Evolutionary conservation across 2,113 vertebrate species (phyloP), one percentile per base, ranked within the genome.

Genomic region (Vireo altiloquus): DNA sequence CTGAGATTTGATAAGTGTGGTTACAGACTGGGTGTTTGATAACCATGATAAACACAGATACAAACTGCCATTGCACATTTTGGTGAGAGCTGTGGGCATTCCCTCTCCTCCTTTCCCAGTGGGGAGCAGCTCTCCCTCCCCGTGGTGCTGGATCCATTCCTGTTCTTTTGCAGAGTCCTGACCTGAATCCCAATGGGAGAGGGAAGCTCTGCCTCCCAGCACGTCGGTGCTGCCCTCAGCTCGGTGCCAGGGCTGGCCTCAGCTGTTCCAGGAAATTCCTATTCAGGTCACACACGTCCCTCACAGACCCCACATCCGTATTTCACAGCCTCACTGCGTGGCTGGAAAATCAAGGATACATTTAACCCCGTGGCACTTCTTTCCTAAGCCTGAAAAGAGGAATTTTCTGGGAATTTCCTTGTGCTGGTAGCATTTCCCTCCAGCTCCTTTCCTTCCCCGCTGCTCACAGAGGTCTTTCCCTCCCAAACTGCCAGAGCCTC

Each of bases 211-310:
- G 68, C 28, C 46, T 12, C 3, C 30, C 15, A 2, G 39, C 37
- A 1, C 47, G 6, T 1, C 10, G 0, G n/a, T 10, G 2, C 1
- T n/a, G 15, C 52, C 76, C 37, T 12, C 52, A 9, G 46, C 6
- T 42, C 44, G 0, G n/a, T 37, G 13, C 85, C 78, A 46, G 60
- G 0, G 75, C 40, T 28, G 49, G 5, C 18, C 64, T 31, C 76
- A 44, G 81, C 64, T 84, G 57, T 11, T n/a, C 31, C 10, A 22
- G 11, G n/a, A 10, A n/a, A 90, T 11, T 33, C 10, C n/a, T 1
- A 33, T 85, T 42, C 47, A 8, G 63, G 5, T 44, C 66, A 52
- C 78, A 42, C 11, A 6, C 4, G 2, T 4, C 50, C 61, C 40
- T 54, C 12, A 6, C 44, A 8, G 4, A 46, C 15, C 1, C 2